A percentile compares a stretch with the other conserved stretches of the same genome.
Evolutionary conservation across 1,140 invertebrate species (phyloP).

Genomic region (Euschistus heros): DNA sequence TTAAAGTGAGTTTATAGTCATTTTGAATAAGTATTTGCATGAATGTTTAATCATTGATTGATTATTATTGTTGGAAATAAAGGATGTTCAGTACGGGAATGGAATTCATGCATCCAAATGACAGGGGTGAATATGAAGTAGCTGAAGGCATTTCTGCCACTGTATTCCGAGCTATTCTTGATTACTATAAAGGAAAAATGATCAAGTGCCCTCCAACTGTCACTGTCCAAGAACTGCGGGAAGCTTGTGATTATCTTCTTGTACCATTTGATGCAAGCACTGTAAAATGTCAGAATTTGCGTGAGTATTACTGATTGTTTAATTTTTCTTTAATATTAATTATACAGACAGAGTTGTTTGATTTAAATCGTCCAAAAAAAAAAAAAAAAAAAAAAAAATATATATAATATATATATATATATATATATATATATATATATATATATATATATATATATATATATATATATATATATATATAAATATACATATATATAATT

Average conservation of each 20-base stretch:
- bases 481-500: too few relatives aligned
- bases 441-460: too few relatives aligned
- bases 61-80: conserved; percentile 15
- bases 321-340: not conserved
- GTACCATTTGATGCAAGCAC: conserved; percentile 95
- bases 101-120: conserved; percentile 88
- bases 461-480: too few relatives aligned
- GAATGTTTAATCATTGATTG: too few relatives aligned
- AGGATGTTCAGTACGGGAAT: conserved; percentile 94
- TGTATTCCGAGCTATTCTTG: conserved; percentile 90
- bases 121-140: conserved; percentile 92
- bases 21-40: too few relatives aligned
- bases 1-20: too few relatives aligned
- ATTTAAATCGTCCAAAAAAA: not conserved
- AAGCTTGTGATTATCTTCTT: conserved; percentile 97
- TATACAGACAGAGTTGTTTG: too few relatives aligned
- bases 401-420: not conserved
- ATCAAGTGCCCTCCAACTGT: conserved; percentile 64
- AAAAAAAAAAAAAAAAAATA: too few relatives aligned
- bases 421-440: conserved; percentile 1
- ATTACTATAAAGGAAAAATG: conserved; percentile 84
- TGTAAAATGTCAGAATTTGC: conserved; percentile 87
- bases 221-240: conserved; percentile 84
- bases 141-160: conserved; percentile 96
- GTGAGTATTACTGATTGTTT: conserved; percentile 47